Percentiles rank a stretch among this genome's conserved stretches.
Evolutionary conservation across 2,797 vertebrate species (phyloP).

Genomic region (Eutrigla gurnardus): DNA sequence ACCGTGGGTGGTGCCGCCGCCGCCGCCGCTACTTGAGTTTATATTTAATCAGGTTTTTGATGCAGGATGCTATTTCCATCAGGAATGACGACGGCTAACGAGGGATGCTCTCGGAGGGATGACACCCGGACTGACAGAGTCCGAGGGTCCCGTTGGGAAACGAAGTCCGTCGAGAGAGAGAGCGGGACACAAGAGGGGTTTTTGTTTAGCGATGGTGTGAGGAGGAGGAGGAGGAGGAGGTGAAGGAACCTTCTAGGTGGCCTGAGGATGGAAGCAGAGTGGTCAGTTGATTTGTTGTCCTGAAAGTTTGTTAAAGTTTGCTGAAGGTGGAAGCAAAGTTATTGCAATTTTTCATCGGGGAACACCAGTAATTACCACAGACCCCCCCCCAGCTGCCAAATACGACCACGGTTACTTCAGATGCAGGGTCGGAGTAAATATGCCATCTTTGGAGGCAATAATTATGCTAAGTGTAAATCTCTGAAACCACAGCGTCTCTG

Average conservation of each 20-base stretch:
- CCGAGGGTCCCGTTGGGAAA: constrained; percentile 33
- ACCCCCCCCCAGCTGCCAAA: constrained; percentile 49
- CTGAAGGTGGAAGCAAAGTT: constrained; percentile 75
- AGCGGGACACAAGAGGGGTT: constrained; percentile 51
- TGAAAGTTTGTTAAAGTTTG: constrained; percentile 76
- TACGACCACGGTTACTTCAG: constrained; percentile 64
- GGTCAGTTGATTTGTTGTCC: constrained; percentile 82
- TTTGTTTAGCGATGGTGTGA: constrained; percentile 54
- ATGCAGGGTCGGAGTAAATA: constrained; percentile 71
- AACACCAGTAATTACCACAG: constrained; percentile 71
- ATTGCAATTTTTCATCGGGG: constrained; percentile 76
- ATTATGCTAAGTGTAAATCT: constrained; percentile 76
- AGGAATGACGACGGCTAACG: constrained; percentile 60
- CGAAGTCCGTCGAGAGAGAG: constrained; percentile 13
- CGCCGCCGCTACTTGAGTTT: constrained; percentile 72
- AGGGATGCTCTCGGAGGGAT: constrained; percentile 37
- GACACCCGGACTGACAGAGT: constrained; percentile 22
- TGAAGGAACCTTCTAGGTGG: constrained; percentile 79
- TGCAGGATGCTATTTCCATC: constrained; percentile 74
- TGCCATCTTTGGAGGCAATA: constrained; percentile 68
- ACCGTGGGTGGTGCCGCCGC: constrained; percentile 78
- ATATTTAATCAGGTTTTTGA: constrained; percentile 76
- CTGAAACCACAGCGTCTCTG: constrained; percentile 58
- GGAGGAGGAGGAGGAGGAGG: constrained; percentile 7
- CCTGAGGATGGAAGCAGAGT: constrained; percentile 78